Evolutionary conservation across 1,140 invertebrate genomes (phyloP).

Genomic region (Cydia splendana): DNA sequence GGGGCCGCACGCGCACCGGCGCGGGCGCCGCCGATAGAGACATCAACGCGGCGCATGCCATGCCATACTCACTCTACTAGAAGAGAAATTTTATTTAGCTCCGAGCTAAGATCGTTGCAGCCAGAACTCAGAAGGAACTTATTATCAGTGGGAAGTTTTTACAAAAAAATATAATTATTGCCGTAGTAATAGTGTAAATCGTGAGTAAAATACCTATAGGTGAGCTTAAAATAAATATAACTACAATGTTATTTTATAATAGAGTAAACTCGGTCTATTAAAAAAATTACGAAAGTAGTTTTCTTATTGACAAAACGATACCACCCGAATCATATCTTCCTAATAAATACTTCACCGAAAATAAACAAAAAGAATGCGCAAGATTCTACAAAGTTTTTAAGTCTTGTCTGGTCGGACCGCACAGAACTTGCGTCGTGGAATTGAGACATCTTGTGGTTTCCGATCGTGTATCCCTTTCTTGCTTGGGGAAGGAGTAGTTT

Average conservation of each 20-base stretch:
- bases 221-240: too few relatives aligned
- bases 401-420: constrained; percentile 68
- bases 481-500: constrained; percentile 47
- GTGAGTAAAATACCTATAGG: background rate
- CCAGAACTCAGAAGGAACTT: background rate
- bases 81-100: constrained; percentile 33
- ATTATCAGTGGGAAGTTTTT: background rate
- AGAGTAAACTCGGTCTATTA: too few relatives aligned
- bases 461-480: constrained; percentile 69
- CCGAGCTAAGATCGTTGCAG: background rate
- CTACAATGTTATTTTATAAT: too few relatives aligned
- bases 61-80: constrained; percentile 47
- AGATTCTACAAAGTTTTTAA: constrained; percentile 66
- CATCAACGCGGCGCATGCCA: constrained; percentile 61
- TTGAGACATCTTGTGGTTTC: constrained; percentile 80
- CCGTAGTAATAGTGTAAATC: background rate
- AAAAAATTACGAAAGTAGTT: background rate
- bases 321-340: background rate
- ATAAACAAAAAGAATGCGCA: constrained; percentile 56
- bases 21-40: constrained; percentile 69
- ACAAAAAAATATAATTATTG: constrained; percentile 39
- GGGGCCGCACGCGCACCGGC: constrained; percentile 63
- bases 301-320: constrained; percentile 8
- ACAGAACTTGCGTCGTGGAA: constrained; percentile 74
- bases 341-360: constrained; percentile 37